These are phyloP conservation scores for Cyaniris semiargus DNA, from an alignment of 2,888 invertebrate genomes.

Conservation along the genomic window DNA sequence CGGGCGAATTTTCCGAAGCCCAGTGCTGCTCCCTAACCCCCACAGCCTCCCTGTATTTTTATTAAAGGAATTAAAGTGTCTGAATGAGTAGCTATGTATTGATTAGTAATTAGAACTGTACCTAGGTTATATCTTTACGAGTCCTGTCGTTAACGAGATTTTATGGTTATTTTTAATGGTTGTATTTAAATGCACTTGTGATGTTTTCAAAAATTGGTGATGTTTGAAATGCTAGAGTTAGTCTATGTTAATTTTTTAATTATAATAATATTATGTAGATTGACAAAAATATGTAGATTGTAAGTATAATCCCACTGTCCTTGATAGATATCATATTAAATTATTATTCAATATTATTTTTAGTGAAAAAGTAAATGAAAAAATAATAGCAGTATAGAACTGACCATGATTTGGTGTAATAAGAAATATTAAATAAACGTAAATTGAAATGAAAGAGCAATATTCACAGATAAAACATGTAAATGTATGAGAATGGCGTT, in stretches of 20 bases:
- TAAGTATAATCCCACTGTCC: no score
- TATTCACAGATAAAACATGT: not conserved
- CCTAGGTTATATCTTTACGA: conserved; percentile 39
- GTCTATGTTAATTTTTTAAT: no score
- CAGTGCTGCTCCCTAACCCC: conserved; percentile 62
- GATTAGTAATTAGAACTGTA: conserved; percentile 66
- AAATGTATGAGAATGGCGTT: conserved; percentile 15
- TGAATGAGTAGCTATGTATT: conserved; percentile 68
- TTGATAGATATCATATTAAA: no score
- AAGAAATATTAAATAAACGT: no score
- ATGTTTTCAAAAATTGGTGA: not conserved
- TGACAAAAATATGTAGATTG: no score
- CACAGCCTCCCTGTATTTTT: conserved; percentile 73
- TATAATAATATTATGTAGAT: no score
- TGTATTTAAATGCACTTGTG: not conserved
- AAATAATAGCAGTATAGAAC: no score
- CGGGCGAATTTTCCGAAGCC: conserved; percentile 79
- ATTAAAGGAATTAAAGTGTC: conserved; percentile 77
- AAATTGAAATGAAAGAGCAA: not conserved
- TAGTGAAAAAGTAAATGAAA: no score
- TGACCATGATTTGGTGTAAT: no score
- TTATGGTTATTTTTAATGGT: not conserved
- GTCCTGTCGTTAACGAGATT: conserved; percentile 9
- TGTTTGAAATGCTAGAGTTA: no score
- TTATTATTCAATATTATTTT: no score